Evolutionary conservation across 2,888 invertebrate species (phyloP).

Genomic region (Ferdinandea cuprea): DNA sequence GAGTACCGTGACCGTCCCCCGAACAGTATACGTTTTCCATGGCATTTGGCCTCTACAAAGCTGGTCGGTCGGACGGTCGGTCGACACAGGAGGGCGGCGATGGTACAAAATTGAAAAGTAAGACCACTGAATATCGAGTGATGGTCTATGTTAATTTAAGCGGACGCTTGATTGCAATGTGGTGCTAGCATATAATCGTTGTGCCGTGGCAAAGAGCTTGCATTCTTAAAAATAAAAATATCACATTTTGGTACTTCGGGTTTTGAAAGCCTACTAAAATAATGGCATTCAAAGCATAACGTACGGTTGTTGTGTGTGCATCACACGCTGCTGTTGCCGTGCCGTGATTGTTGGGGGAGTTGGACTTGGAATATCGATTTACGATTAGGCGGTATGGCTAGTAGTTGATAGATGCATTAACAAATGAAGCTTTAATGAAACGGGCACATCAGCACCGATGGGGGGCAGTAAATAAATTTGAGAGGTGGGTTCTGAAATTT

Average conservation of each 20-base stretch:
- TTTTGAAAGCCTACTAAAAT: neutral
- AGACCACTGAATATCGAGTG: constrained; percentile 58
- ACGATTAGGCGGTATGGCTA: no score
- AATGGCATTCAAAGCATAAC: no score
- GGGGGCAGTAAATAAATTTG: no score
- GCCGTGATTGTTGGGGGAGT: no score
- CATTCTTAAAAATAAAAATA: neutral
- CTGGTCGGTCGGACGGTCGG: no score
- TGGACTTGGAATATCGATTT: no score
- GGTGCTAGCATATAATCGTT: neutral
- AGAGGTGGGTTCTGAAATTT: no score
- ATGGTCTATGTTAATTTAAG: constrained; percentile 60
- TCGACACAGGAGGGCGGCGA: neutral
- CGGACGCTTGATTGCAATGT: constrained; percentile 26
- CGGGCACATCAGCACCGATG: no score
- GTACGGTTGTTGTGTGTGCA: no score
- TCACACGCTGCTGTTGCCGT: no score
- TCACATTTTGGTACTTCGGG: neutral
- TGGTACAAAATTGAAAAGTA: constrained; percentile 55
- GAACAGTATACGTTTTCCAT: neutral
- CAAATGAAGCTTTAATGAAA: no score
- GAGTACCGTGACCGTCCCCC: neutral
- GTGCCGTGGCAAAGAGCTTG: neutral
- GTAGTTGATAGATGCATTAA: no score
- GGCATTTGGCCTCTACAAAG: neutral